These are phyloP conservation scores for Akabosia matsudoensis DNA, from an alignment of 1,140 invertebrate species.

Conservation along the genomic window DNA sequence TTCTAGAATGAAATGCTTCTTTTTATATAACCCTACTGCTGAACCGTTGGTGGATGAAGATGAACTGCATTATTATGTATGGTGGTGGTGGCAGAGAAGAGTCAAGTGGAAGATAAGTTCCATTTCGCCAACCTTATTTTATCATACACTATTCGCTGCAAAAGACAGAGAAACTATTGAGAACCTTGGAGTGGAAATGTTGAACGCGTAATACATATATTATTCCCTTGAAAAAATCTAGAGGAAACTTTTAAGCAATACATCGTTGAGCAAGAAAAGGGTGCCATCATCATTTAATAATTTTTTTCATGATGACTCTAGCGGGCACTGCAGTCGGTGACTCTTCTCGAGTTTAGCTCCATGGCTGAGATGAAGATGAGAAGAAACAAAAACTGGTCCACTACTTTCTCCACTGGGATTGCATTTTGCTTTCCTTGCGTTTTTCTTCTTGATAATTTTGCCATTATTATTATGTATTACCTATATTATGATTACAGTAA, in stretches of 20 bases:
- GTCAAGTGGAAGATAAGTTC: background rate
- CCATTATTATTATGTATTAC: constrained; percentile 4
- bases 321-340: background rate
- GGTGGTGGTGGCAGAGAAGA: background rate
- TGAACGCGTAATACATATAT: background rate
- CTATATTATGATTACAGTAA: too few relatives aligned
- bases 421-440: background rate
- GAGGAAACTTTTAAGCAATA: constrained; percentile 19
- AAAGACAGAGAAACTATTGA: background rate
- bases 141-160: background rate
- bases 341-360: background rate
- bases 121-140: background rate
- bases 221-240: background rate
- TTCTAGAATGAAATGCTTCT: too few relatives aligned
- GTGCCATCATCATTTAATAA: constrained; percentile 15
- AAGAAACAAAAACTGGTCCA: background rate
- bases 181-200: background rate
- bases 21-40: too few relatives aligned
- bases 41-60: background rate
- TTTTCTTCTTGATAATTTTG: background rate
- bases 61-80: constrained; percentile 12
- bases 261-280: constrained; percentile 8
- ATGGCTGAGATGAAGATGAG: background rate
- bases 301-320: background rate
- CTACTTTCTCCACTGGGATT: background rate